Percentiles rank a stretch among this genome's conserved stretches.
phyloP scores from a whole-genome alignment of 2,113 vertebrate species.

The Gallinago jamesoni region DNA sequence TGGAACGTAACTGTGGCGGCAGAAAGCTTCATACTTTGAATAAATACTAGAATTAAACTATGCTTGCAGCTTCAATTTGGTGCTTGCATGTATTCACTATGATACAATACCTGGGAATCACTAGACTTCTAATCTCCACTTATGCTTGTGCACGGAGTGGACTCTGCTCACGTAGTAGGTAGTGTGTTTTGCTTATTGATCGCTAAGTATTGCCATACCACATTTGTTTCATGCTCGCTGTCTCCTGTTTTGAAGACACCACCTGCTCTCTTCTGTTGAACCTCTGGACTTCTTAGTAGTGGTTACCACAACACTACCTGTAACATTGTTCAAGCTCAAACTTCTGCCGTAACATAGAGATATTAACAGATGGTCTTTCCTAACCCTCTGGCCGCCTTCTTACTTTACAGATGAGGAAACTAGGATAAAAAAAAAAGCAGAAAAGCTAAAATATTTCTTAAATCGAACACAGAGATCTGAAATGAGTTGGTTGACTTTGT shows the following conservation, averaged over 20 bases:
- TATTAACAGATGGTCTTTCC: background rate
- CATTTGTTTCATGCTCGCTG: background rate
- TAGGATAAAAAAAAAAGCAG: background rate
- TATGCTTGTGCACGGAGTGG: fast-evolving
- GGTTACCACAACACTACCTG: background rate
- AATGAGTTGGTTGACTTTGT: background rate
- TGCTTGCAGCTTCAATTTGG: fast-evolving
- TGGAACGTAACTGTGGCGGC: background rate
- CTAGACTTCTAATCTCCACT: fast-evolving
- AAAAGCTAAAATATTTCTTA: background rate
- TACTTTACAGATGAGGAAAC: background rate
- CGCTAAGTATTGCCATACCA: background rate
- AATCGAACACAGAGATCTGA: background rate
- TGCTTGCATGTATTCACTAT: background rate
- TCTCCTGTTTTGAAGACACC: background rate
- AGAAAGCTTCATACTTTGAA: fast-evolving
- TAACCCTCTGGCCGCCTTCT: background rate
- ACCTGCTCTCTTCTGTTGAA: background rate
- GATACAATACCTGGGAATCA: background rate
- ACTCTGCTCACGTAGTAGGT: fast-evolving
- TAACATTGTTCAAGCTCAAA: background rate
- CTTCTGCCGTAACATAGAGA: background rate
- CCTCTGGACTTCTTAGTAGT: background rate
- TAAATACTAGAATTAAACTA: background rate
- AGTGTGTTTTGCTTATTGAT: background rate